Base-by-base conservation (phyloP, 2,888 invertebrate genomes). In the Cancer borealis region DNA sequence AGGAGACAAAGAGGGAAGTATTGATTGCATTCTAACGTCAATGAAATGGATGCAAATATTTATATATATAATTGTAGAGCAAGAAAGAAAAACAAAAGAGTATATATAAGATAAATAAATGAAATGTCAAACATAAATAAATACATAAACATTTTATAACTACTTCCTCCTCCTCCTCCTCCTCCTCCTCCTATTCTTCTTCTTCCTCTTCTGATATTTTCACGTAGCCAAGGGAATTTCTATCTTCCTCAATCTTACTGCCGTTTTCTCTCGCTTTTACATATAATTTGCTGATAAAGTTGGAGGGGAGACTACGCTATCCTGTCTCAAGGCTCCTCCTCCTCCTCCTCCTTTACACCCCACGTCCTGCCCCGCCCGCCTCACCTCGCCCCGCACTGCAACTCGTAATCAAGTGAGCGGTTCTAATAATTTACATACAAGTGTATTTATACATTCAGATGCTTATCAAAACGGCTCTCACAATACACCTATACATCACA, bases 1-100 rank as follows among this genome's bases (percentile, higher is more conserved):
- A 17, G n/a, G 88, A 88, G n/a, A 88, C 45, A 88, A 47, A 88
- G 88, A 46, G 46, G 46, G 88, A 88, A 21, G n/a, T n/a, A 88
- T 21, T n/a, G 88, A 45, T 45, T n/a, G 88, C 3, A 47, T 8
- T 45, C n/a, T 17, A 39, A 39, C 39, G 39, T 46, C 14, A 88
- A 47, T 66, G 6, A n/a, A 66, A 66, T 66, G 66, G n/a, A 66
- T 66, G 6, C 14, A 54, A 54, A 8, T 66, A 73, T 73, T 1
- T 73, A 73, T 26, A 73, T 73, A 14, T 73, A 73, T 26, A 88
- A n/a, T 21, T 21, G n/a, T n/a, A 12, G 10, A 46, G n/a, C 49
- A 89, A 54, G 26, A 30, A 49, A 66, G 3, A 66, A 66, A 66
- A 66, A 66, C 14, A 21, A 66, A 66, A 66, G 17, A 4, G 4